A percentile compares a stretch with the other conserved stretches of the same genome.
Evolutionary conservation across 2,888 invertebrate genomes (phyloP).

Genomic region (Petrophora chlorosata): DNA sequence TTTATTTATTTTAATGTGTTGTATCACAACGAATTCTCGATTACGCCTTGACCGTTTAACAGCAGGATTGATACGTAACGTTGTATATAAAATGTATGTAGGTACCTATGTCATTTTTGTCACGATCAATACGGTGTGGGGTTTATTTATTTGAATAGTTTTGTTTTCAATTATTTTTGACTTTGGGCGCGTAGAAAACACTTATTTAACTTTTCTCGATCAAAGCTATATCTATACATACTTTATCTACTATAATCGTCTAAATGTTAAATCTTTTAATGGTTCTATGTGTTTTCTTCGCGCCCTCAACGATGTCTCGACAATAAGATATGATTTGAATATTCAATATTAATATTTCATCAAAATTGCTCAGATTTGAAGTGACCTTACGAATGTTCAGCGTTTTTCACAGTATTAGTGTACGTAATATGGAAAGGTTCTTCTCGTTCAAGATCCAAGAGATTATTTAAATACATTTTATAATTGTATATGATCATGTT

Average conservation of each 20-base stretch:
- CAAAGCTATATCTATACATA: not conserved
- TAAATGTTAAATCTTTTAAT: not conserved
- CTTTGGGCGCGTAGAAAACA: slow-evolving; percentile 30
- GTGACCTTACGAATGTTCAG: slow-evolving; percentile 53
- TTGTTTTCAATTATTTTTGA: slow-evolving; percentile 8
- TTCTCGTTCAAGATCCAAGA: slow-evolving; percentile 14
- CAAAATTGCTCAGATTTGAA: slow-evolving; percentile 55
- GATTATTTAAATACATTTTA: slow-evolving; percentile 21
- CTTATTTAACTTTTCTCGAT: slow-evolving; percentile 7
- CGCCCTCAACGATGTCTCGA: slow-evolving; percentile 19
- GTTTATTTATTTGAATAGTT: slow-evolving; percentile 27
- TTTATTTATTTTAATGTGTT: slow-evolving; percentile 74
- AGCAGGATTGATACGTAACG: slow-evolving; percentile 43
- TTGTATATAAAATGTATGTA: slow-evolving; percentile 58
- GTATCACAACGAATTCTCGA: slow-evolving; percentile 73
- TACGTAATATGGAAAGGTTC: slow-evolving; percentile 13
- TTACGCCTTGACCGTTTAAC: slow-evolving; percentile 38
- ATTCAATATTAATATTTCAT: slow-evolving; percentile 29
- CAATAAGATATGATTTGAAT: slow-evolving; percentile 28
- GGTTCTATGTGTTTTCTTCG: slow-evolving; percentile 14
- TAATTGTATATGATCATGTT: slow-evolving; percentile 20
- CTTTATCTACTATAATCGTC: not conserved
- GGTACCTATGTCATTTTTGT: slow-evolving; percentile 44
- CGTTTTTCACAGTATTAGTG: slow-evolving; percentile 36
- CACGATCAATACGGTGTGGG: slow-evolving; percentile 50